These are phyloP conservation scores for Cassiopea andromeda DNA, from an alignment of 30 jellyfish, hydroid and myxozoan species.

Conservation along the genomic window DNA sequence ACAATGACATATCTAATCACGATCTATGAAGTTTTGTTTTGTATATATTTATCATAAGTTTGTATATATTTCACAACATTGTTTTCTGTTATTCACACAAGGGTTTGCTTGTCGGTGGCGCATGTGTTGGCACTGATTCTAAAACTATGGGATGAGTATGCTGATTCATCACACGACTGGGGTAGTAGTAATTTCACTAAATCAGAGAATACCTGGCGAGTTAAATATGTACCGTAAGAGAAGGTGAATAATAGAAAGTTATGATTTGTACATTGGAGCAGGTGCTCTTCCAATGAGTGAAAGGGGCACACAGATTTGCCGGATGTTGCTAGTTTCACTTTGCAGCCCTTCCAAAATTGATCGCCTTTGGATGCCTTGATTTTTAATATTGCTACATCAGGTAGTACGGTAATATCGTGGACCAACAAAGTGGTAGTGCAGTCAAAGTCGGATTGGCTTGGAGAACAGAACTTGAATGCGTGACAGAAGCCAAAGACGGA, in stretches of 20 bases:
- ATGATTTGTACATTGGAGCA: background rate
- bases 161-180: background rate
- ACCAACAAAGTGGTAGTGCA: background rate
- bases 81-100: background rate
- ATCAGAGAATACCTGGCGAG: background rate
- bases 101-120: background rate
- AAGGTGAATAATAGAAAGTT: background rate
- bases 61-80: too few relatives aligned
- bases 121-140: background rate
- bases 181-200: background rate
- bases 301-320: conserved; percentile 1
- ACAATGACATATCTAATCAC: too few relatives aligned
- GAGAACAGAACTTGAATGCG: background rate
- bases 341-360: background rate
- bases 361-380: background rate
- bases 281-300: background rate
- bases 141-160: background rate
- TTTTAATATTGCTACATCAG: background rate
- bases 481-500: background rate
- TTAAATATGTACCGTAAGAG: background rate
- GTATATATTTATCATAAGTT: too few relatives aligned
- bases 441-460: background rate
- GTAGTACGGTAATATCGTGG: background rate
- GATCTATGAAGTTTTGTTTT: too few relatives aligned
- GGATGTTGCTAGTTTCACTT: background rate